These are phyloP conservation scores for Barypeithes pellucidus DNA, from an alignment of 2,888 invertebrate species.

Conservation along the genomic window DNA sequence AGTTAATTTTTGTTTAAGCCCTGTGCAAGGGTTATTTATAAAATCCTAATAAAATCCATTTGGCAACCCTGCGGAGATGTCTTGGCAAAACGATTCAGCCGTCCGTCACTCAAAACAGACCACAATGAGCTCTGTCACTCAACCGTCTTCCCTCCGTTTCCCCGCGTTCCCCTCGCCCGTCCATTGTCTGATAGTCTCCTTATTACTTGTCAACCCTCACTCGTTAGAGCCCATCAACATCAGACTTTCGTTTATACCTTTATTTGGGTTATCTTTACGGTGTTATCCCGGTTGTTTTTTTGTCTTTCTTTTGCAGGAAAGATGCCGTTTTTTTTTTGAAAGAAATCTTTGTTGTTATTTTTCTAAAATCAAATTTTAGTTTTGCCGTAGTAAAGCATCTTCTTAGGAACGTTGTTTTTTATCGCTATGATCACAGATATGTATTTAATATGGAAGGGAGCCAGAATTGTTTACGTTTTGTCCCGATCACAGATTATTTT, in stretches of 20 bases:
- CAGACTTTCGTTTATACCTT: slow-evolving; percentile 64
- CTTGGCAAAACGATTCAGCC: slow-evolving; percentile 66
- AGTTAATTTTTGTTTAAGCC: no score
- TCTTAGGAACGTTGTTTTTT: no score
- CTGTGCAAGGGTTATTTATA: no score
- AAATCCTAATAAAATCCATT: slow-evolving; percentile 8
- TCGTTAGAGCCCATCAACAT: slow-evolving; percentile 61
- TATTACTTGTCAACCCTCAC: slow-evolving; percentile 61
- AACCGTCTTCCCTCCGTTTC: slow-evolving; percentile 60
- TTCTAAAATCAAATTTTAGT: no score
- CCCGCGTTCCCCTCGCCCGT: slow-evolving; percentile 59
- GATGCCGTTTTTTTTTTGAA: background rate
- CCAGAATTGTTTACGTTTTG: no score
- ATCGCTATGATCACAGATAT: no score
- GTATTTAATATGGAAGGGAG: no score
- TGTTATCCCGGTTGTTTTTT: slow-evolving; percentile 25
- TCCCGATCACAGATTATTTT: no score
- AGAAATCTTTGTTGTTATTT: background rate
- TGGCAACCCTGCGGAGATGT: slow-evolving; percentile 37
- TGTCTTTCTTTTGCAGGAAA: slow-evolving; percentile 19
- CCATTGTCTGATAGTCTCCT: slow-evolving; percentile 62
- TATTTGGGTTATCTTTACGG: slow-evolving; percentile 53
- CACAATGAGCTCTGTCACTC: slow-evolving; percentile 69
- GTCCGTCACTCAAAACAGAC: slow-evolving; percentile 65
- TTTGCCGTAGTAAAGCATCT: no score